phyloP scores from a whole-genome alignment of 2,888 invertebrate genomes.

The Branchipolynoe longqiensis region DNA sequence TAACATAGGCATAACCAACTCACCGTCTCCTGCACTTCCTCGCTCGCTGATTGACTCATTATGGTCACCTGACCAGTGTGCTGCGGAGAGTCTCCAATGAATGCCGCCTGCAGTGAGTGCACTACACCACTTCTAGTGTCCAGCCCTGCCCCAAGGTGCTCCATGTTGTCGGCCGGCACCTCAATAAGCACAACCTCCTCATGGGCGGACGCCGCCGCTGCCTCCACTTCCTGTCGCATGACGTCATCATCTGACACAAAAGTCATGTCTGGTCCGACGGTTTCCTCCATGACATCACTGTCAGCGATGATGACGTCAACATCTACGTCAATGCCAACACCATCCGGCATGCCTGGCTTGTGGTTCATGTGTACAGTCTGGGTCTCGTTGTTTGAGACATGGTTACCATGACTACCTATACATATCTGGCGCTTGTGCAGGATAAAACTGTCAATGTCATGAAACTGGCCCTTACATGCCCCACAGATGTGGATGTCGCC shows the following conservation, averaged over 20 bases:
- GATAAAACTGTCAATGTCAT: slow-evolving; percentile 51
- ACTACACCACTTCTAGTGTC: not conserved
- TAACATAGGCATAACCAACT: too few species aligned
- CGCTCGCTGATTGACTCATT: not conserved
- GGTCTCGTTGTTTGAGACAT: not conserved
- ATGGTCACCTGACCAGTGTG: slow-evolving; percentile 13
- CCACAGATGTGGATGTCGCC: slow-evolving; percentile 59
- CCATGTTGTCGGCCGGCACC: not conserved
- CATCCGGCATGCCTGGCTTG: not conserved
- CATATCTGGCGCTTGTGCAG: slow-evolving; percentile 51
- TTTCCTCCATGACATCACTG: not conserved
- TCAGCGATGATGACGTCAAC: not conserved
- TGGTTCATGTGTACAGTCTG: not conserved
- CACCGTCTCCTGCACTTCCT: too few species aligned
- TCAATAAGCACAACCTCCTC: slow-evolving; percentile 32
- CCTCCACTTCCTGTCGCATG: not conserved
- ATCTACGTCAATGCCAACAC: not conserved
- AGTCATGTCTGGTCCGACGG: not conserved
- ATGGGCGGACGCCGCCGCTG: not conserved
- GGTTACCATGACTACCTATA: not conserved
- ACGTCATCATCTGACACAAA: not conserved
- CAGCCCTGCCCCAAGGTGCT: slow-evolving; percentile 9
- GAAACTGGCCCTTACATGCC: slow-evolving; percentile 52
- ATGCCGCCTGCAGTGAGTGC: slow-evolving; percentile 21
- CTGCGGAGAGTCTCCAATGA: slow-evolving; percentile 26